These are phyloP conservation scores for Cacatua alba DNA, from an alignment of 2,113 vertebrate species.

Conservation along the genomic window DNA sequence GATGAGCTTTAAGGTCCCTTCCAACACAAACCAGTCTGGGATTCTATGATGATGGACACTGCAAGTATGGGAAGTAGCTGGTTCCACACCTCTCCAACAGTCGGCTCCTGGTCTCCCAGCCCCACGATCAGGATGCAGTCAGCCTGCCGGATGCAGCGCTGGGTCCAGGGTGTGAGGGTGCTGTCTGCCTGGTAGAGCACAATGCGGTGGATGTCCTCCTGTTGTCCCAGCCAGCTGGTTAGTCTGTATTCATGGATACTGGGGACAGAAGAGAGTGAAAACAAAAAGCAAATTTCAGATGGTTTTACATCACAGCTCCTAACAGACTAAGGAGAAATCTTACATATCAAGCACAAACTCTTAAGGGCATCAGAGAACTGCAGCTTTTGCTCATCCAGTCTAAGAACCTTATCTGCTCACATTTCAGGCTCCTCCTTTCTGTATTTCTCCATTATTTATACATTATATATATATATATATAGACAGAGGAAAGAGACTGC, in stretches of 20 bases:
- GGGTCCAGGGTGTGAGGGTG: slow-evolving; percentile 91
- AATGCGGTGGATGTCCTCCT: slow-evolving; percentile 94
- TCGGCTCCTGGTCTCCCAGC: slow-evolving; percentile 91
- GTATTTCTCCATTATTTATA: not conserved
- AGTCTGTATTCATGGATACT: slow-evolving; percentile 92
- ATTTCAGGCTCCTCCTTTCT: not conserved
- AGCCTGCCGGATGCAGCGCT: slow-evolving; percentile 92
- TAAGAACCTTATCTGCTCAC: not conserved
- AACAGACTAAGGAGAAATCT: not conserved
- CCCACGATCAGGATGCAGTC: slow-evolving; percentile 95
- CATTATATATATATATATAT: not conserved
- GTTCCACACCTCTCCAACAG: slow-evolving; percentile 86
- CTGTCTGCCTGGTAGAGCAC: slow-evolving; percentile 93
- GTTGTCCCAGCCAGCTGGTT: slow-evolving; percentile 94
- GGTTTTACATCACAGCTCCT: not conserved
- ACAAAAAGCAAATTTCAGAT: not conserved
- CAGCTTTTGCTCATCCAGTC: not conserved
- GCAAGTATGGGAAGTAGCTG: not conserved
- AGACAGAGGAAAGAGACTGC: not conserved
- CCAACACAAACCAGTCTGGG: not conserved
- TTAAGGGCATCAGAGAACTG: not conserved
- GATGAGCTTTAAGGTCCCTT: not conserved
- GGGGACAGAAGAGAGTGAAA: not conserved
- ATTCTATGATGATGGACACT: not conserved
- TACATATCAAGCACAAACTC: not conserved